A percentile compares a stretch with the other conserved stretches of the same genome.
These are phyloP conservation scores for Callinectes sapidus DNA, from an alignment of 2,888 invertebrate species.

Conservation along the genomic window DNA sequence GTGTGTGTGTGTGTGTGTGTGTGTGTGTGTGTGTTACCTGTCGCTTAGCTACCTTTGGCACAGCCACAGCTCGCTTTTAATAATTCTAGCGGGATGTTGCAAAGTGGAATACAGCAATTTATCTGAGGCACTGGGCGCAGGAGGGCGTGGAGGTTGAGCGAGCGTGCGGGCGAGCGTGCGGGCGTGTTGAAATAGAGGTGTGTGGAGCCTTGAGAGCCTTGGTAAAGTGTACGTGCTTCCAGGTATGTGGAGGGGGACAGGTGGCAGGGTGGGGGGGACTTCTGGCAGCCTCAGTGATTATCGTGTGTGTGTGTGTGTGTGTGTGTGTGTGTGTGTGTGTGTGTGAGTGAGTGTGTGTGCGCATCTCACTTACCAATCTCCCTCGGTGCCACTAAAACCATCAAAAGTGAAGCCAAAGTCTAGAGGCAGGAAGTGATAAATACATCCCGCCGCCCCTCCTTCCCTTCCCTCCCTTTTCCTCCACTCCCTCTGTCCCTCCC, in stretches of 20 bases:
- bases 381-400: neutral
- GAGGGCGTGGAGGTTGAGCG: neutral
- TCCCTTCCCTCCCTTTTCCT: neutral
- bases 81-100: neutral
- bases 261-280: neutral
- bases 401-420: neutral
- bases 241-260: neutral
- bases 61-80: neutral
- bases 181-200: slow-evolving; percentile 10
- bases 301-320: slow-evolving; percentile 17
- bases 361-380: slow-evolving; percentile 24
- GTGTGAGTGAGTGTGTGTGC: slow-evolving; percentile 10
- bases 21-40: neutral
- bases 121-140: neutral
- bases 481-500: neutral
- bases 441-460: neutral
- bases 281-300: neutral
- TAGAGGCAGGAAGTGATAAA: neutral
- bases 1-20: slow-evolving; percentile 1
- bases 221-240: slow-evolving; percentile 1
- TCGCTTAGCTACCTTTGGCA: neutral
- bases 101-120: neutral
- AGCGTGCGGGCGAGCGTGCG: neutral
- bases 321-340: slow-evolving; percentile 25
- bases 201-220: neutral